Percentiles rank a stretch among this genome's conserved stretches.
phyloP scores from a whole-genome alignment of 2,113 vertebrate genomes.

The Petrocephalus microphthalmus region DNA sequence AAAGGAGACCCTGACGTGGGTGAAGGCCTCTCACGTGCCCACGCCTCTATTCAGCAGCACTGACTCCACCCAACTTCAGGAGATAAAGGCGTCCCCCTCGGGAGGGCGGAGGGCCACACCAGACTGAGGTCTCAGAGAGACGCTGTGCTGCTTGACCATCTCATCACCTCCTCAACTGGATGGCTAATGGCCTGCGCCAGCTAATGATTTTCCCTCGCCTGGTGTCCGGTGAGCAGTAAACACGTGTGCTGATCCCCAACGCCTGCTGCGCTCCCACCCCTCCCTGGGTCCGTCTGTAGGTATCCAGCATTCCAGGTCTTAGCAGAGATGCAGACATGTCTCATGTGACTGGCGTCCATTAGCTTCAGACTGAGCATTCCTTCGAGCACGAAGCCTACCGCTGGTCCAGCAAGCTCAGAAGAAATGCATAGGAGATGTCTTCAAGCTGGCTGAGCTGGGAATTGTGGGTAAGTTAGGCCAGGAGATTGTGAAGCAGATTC shows the following conservation, averaged over 20 bases:
- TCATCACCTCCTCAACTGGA: constrained; percentile 66
- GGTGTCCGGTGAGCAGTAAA: constrained; percentile 49
- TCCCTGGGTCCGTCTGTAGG: constrained; percentile 8
- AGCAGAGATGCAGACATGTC: background rate
- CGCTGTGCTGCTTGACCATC: constrained; percentile 54
- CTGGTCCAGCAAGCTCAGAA: background rate
- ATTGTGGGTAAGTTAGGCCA: background rate
- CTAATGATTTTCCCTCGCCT: constrained; percentile 72
- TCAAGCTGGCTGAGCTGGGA: background rate
- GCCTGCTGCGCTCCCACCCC: background rate
- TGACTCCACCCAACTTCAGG: background rate
- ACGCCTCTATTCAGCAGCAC: background rate
- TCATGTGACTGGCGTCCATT: background rate
- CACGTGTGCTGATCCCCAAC: background rate
- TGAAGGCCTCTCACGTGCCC: background rate
- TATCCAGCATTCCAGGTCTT: background rate
- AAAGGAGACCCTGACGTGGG: background rate
- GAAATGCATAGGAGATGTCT: background rate
- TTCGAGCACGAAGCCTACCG: background rate
- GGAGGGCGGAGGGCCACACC: constrained; percentile 38
- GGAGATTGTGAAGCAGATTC: background rate
- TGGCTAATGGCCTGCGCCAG: constrained; percentile 61
- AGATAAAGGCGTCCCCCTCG: background rate
- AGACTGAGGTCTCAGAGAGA: constrained; percentile 48
- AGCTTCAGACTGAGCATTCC: background rate